A percentile compares a stretch with the other conserved stretches of the same genome.
Evolutionary conservation across 2,113 vertebrate genomes (phyloP).

Genomic region (Glaucomys volans): DNA sequence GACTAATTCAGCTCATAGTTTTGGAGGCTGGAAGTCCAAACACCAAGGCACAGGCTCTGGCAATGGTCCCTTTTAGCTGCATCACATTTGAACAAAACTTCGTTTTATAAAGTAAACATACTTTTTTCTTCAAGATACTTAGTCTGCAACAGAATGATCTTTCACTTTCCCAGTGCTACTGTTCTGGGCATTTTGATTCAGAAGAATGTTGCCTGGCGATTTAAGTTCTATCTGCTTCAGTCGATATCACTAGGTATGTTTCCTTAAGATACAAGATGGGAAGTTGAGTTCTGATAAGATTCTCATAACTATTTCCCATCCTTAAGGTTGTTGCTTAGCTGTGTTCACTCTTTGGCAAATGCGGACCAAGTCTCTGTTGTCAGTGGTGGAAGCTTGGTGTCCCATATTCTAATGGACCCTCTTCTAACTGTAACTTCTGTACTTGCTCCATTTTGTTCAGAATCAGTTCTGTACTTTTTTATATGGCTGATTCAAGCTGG

Average conservation of each 20-base stretch:
- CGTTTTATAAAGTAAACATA: background rate
- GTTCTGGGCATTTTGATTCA: background rate
- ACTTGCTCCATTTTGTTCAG: background rate
- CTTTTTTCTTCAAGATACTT: background rate
- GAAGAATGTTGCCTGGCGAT: background rate
- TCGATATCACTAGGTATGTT: background rate
- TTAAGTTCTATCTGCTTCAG: background rate
- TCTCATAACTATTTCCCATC: background rate
- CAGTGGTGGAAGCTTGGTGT: background rate
- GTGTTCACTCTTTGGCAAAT: background rate
- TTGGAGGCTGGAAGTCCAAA: background rate
- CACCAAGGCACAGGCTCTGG: background rate
- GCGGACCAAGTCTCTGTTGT: background rate
- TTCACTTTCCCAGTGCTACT: background rate
- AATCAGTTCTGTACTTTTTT: background rate
- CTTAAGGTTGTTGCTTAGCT: background rate
- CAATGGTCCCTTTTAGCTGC: background rate
- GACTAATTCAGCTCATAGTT: background rate
- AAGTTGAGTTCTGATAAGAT: background rate
- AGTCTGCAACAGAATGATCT: background rate
- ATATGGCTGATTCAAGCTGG: background rate
- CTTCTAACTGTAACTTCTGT: background rate
- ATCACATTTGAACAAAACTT: background rate
- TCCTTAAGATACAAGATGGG: background rate
- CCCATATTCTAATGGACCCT: background rate